These are phyloP conservation scores for Zenarchopterus dispar DNA, from an alignment of 2,797 vertebrate species.

Conservation along the genomic window DNA sequence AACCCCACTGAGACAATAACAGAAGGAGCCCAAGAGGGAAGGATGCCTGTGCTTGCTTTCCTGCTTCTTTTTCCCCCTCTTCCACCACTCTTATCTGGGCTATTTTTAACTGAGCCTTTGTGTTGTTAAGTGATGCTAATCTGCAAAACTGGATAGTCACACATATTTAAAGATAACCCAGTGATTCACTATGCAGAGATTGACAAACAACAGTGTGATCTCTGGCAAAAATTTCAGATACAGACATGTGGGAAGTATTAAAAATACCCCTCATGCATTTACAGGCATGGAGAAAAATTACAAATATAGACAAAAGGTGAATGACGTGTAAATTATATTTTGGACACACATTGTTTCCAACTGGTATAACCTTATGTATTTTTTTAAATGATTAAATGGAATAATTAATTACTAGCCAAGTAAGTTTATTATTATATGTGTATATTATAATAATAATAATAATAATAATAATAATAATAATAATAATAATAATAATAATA, in stretches of 20 bases:
- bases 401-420: too few relatives aligned
- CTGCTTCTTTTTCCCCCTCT: constrained; percentile 2
- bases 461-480: too few relatives aligned
- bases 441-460: too few relatives aligned
- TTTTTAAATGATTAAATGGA: too few relatives aligned
- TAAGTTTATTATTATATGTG: too few relatives aligned
- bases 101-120: constrained; percentile 67
- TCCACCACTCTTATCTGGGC: constrained; percentile 27
- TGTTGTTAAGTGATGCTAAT: constrained; percentile 49
- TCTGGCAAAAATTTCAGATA: constrained; percentile 16
- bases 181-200: constrained; percentile 40
- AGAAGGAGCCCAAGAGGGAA: constrained; percentile 40
- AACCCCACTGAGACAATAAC: constrained; percentile 42
- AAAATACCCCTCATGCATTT: background rate
- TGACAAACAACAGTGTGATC: constrained; percentile 29
- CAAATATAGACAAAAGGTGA: too few relatives aligned
- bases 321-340: too few relatives aligned
- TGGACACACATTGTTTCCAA: too few relatives aligned
- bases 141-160: constrained; percentile 44
- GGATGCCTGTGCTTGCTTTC: constrained; percentile 50
- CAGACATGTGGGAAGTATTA: constrained; percentile 1
- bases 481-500: too few relatives aligned
- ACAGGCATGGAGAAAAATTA: too few relatives aligned
- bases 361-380: too few relatives aligned
- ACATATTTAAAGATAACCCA: constrained; percentile 29